Conservation (phyloP, 2,797 vertebrate genomes). For the Toxotes lorentzi region DNA sequence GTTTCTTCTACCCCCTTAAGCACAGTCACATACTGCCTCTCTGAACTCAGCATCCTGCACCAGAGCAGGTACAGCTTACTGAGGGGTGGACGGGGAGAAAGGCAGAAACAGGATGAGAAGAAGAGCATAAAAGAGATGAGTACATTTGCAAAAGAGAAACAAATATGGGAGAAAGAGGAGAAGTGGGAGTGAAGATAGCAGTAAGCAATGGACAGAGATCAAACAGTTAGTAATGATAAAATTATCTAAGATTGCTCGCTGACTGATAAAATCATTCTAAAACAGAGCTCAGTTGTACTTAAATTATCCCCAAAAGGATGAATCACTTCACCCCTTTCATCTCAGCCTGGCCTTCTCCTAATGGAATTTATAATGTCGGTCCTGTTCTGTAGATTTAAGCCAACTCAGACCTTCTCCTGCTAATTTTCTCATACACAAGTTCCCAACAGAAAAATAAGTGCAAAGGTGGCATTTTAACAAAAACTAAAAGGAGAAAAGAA, state of each 20-base stretch:
- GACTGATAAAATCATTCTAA: conserved; percentile 44
- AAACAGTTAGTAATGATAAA: conserved; percentile 50
- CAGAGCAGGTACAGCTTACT: conserved; percentile 90
- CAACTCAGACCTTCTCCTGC: background rate
- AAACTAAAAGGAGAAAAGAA: background rate
- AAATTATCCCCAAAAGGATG: conserved; percentile 23
- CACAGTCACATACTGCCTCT: conserved; percentile 88
- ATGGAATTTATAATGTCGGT: conserved; percentile 18
- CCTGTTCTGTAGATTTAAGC: background rate
- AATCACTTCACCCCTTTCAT: conserved; percentile 47
- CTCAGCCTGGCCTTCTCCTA: conserved; percentile 1
- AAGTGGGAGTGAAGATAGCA: background rate
- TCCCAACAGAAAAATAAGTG: background rate
- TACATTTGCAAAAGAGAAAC: background rate
- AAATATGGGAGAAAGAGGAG: conserved; percentile 10
- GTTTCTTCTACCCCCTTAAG: conserved; percentile 86
- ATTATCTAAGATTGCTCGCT: conserved; percentile 46
- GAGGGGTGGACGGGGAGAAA: background rate
- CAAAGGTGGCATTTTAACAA: background rate
- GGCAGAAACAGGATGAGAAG: background rate
- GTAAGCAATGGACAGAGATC: conserved; percentile 39
- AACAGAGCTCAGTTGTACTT: conserved; percentile 38
- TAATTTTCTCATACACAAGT: conserved; percentile 11
- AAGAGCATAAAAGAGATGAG: background rate
- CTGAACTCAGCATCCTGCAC: conserved; percentile 89